Evolutionary conservation across 2,888 invertebrate species (phyloP), one percentile per base, ranked within the genome.

Genomic region (Hirtodrosophila trivittata): DNA sequence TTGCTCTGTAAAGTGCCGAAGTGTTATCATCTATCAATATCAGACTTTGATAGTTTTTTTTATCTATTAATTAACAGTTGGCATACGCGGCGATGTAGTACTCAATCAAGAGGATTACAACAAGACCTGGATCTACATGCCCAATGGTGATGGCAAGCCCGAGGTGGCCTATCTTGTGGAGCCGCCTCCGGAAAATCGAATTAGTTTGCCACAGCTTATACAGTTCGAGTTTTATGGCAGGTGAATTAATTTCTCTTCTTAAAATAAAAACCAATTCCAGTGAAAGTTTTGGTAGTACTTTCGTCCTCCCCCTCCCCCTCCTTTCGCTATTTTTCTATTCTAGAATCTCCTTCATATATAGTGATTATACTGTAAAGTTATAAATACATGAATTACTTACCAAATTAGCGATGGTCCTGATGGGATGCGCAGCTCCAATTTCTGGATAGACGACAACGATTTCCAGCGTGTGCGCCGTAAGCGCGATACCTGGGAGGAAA

Each of bases 111-210:
- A 90, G 56, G 88, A 90, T 51, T 91, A 91, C 69, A 90, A 89
- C 35, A 86, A 81, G 54, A 90, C 91, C 4, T 91, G 91, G 91
- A 88, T 91, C 41, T 91, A 90, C 55, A 91, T 91, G 90, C 89
- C 91, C 12, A 89, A 91, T 73, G 91, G 91, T 0, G 85, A 89
- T 65, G 91, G 90, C 3, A 81, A 88, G 1, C 87, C 89, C 0
- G 88, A 90, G 66, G 88, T 90, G 39, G 89, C 89, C 1, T 90
- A 89, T 69, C 69, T 91, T 42, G 86, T 87, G 1, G 88, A 89
- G 59, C 89, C 89, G 4, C 88, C 89, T 1, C 81, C 85, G 12
- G 87, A 86, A 25, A 80, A 86, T 47, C 84, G 87, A 9, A 82
- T 76, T 8, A 78, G 70, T 25, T 39, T 81, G 46, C 85, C 80